These are phyloP conservation scores for Caenorhabditis tropicalis DNA, from an alignment of 1,140 invertebrate genomes.

Conservation along the genomic window DNA sequence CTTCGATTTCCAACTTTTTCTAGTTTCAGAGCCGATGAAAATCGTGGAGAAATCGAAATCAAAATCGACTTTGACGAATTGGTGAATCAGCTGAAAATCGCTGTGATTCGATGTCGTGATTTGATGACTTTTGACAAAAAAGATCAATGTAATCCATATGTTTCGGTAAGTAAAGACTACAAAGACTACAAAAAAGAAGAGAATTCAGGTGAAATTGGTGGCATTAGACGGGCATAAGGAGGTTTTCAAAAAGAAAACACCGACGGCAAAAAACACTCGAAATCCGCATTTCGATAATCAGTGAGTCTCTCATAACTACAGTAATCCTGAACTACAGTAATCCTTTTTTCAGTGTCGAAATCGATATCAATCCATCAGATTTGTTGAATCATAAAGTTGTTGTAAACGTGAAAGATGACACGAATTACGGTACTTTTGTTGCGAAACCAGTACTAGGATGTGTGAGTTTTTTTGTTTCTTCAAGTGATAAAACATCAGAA, in stretches of 20 bases:
- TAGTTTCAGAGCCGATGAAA: constrained; percentile 13
- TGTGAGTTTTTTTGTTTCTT: constrained; percentile 50
- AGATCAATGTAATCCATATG: constrained; percentile 41
- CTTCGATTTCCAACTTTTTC: background rate
- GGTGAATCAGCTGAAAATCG: constrained; percentile 60
- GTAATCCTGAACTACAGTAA: background rate
- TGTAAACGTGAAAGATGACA: constrained; percentile 66
- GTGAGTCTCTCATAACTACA: constrained; percentile 42
- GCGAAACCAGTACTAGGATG: constrained; percentile 62
- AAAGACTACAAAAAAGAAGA: too few species aligned
- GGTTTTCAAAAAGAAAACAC: constrained; percentile 44
- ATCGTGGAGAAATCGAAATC: constrained; percentile 58
- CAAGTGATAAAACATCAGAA: background rate
- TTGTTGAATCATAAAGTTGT: constrained; percentile 62
- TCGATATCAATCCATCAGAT: constrained; percentile 63
- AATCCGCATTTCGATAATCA: constrained; percentile 65
- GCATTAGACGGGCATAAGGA: constrained; percentile 8
- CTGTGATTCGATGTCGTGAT: constrained; percentile 23
- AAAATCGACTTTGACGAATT: constrained; percentile 61
- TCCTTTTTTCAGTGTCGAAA: constrained; percentile 65
- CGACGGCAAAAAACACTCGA: constrained; percentile 50
- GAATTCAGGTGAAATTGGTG: constrained; percentile 29
- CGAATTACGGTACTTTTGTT: constrained; percentile 65
- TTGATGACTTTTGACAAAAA: constrained; percentile 47
- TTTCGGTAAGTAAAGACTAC: constrained; percentile 16